Evolutionary conservation across 2,888 invertebrate genomes (phyloP).

Genomic region (Cerastoderma edule): DNA sequence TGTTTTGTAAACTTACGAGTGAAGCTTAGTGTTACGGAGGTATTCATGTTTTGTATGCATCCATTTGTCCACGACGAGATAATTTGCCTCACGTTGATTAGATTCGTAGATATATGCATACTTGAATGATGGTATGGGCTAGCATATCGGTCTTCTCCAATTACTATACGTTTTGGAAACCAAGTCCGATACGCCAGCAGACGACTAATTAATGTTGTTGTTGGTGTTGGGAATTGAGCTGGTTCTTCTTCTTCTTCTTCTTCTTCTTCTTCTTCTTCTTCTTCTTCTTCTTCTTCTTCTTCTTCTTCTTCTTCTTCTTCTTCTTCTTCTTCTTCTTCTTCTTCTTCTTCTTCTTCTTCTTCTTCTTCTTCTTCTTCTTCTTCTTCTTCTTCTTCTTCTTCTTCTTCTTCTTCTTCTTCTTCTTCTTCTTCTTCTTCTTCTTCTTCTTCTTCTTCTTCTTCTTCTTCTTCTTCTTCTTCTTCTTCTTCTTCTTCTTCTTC

Average conservation of each 20-base stretch:
- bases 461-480: conserved; percentile 6
- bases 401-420: conserved; percentile 6
- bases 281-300: conserved; percentile 4
- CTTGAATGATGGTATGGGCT: too few relatives aligned
- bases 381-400: conserved; percentile 1
- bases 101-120: too few relatives aligned
- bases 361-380: conserved; percentile 1
- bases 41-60: too few relatives aligned
- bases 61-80: too few relatives aligned
- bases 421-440: conserved; percentile 3
- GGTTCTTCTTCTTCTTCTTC: conserved; percentile 1
- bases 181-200: too few relatives aligned
- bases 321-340: conserved; percentile 3
- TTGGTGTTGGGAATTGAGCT: not conserved
- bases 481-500: conserved; percentile 3
- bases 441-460: conserved; percentile 3
- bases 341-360: conserved; percentile 4
- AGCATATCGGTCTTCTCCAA: too few relatives aligned
- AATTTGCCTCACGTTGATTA: too few relatives aligned
- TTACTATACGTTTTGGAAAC: too few relatives aligned
- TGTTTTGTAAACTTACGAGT: too few relatives aligned
- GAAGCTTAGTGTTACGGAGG: too few relatives aligned
- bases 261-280: conserved; percentile 3
- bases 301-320: conserved; percentile 4
- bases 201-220: not conserved